Evolutionary conservation across 2,797 vertebrate genomes (phyloP).

Genomic region (Premnoplex brunnescens): DNA sequence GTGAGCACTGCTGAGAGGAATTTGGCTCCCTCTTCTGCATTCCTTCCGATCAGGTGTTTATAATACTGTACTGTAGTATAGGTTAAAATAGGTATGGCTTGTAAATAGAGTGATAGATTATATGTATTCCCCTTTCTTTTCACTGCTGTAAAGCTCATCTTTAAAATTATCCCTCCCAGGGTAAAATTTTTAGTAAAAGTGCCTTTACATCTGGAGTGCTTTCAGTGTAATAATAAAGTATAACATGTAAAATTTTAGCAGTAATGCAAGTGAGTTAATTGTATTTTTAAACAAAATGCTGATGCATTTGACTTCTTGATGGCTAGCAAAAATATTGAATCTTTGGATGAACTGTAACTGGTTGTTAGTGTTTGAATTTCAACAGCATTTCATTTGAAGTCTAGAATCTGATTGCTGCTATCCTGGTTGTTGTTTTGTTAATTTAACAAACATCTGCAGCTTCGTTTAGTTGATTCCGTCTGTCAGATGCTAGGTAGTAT

Average conservation of each 20-base stretch:
- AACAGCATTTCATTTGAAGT: constrained; percentile 25
- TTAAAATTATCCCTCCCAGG: constrained; percentile 18
- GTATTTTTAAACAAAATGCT: not conserved
- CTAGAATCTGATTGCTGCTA: not conserved
- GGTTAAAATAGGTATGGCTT: not conserved
- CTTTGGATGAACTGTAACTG: not conserved
- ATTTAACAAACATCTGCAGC: constrained; percentile 15
- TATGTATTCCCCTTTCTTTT: not conserved
- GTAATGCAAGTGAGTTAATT: not conserved
- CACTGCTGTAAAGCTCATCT: not conserved
- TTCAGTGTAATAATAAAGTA: not conserved
- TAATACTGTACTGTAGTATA: not conserved
- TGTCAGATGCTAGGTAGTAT: constrained; percentile 30
- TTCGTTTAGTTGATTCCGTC: constrained; percentile 9
- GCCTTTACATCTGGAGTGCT: not conserved
- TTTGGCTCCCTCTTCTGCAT: not conserved
- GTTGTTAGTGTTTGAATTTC: constrained; percentile 5
- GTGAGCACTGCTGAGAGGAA: not conserved
- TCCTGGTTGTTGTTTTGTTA: not conserved
- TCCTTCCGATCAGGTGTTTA: not conserved
- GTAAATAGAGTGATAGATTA: not conserved
- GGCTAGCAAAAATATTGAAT: not conserved
- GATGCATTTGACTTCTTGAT: not conserved
- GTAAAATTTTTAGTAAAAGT: not conserved
- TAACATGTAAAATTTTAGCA: not conserved